Evolutionary conservation across 2,888 invertebrate species (phyloP).

Genomic region (Leucozona laternaria): DNA sequence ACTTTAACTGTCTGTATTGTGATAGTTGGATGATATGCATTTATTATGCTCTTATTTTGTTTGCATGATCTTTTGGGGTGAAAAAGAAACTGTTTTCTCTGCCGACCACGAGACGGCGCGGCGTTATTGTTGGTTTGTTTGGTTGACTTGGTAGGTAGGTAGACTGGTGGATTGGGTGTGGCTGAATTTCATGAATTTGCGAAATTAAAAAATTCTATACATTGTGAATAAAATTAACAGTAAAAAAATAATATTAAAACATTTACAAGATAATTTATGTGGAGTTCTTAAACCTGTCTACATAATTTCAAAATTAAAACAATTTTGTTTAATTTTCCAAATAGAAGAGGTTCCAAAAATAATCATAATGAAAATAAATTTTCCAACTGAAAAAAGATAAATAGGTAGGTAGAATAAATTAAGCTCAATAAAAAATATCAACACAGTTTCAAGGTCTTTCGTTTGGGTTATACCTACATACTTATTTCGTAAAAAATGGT

Average conservation of each 20-base stretch:
- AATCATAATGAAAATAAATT: no score
- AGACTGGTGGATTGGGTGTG: conserved; percentile 48
- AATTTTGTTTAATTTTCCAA: no score
- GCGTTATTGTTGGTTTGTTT: conserved; percentile 5
- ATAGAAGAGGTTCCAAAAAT: no score
- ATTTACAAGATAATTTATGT: background rate
- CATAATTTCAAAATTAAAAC: no score
- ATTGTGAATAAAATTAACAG: conserved; percentile 5
- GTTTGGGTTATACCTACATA: no score
- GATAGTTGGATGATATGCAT: conserved; percentile 42
- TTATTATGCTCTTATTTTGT: conserved; percentile 14
- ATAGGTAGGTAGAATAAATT: no score
- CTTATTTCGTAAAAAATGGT: no score
- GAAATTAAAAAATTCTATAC: conserved; percentile 17
- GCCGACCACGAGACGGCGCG: conserved; percentile 3
- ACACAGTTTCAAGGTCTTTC: no score
- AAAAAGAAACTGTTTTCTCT: conserved; percentile 3
- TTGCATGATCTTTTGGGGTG: background rate
- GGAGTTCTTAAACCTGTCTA: background rate
- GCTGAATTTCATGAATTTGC: conserved; percentile 22
- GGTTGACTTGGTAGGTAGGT: conserved; percentile 2
- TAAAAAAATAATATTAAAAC: background rate
- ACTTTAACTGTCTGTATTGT: conserved; percentile 33
- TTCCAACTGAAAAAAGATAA: no score
- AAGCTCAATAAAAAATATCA: no score